These are phyloP conservation scores for Yponomeuta plumbellus DNA, from an alignment of 2,888 invertebrate species.

Conservation along the genomic window DNA sequence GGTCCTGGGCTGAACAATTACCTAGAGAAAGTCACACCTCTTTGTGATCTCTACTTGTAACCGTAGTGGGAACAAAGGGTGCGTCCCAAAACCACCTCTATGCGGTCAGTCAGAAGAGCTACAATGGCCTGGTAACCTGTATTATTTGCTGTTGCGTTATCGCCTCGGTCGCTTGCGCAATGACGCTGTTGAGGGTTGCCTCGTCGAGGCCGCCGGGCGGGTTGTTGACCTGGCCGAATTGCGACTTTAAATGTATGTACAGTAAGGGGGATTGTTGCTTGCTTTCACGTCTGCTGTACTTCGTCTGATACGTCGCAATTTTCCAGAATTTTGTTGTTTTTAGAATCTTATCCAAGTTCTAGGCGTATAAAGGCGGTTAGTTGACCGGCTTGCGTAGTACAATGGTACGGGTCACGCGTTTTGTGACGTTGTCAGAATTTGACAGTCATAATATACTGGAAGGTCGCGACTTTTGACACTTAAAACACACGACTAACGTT, in stretches of 20 bases:
- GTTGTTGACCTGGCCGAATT: constrained; percentile 61
- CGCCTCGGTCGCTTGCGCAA: constrained; percentile 73
- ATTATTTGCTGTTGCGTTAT: constrained; percentile 74
- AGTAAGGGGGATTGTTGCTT: background rate
- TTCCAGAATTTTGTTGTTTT: background rate
- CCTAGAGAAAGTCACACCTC: no score
- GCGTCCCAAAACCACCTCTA: constrained; percentile 12
- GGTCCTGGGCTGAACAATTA: no score
- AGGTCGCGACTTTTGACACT: no score
- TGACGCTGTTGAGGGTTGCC: constrained; percentile 71
- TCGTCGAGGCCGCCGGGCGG: constrained; percentile 65
- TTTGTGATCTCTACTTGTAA: no score
- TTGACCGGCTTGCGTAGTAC: no score
- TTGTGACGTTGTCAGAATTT: no score
- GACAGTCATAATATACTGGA: no score
- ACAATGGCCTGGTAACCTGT: constrained; percentile 49
- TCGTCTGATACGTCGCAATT: background rate
- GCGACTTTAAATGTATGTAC: background rate
- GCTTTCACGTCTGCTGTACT: background rate
- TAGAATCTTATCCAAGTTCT: background rate
- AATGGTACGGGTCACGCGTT: no score
- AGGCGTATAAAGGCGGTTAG: no score
- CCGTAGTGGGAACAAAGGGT: background rate
- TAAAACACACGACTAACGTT: no score
- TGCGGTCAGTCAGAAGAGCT: background rate